Conservation (phyloP, 2,888 invertebrate genomes). For the Caenorhabditis drosophilae region DNA sequence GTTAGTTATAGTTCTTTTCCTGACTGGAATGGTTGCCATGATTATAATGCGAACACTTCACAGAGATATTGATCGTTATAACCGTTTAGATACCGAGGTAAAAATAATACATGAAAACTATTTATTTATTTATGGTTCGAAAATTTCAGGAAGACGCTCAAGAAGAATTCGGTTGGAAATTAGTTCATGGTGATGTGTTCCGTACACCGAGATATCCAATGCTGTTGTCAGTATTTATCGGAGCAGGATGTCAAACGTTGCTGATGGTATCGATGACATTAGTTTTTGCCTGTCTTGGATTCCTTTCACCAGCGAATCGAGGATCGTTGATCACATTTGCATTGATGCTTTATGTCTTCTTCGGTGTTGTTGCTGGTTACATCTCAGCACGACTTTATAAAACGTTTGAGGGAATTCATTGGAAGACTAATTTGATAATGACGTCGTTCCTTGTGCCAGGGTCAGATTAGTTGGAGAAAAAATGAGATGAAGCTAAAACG, state of each 20-base stretch:
- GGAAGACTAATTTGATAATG: constrained; percentile 96
- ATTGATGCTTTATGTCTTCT: constrained; percentile 91
- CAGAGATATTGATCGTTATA: constrained; percentile 97
- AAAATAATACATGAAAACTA: constrained; percentile 46
- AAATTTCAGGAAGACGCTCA: constrained; percentile 77
- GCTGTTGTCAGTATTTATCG: constrained; percentile 92
- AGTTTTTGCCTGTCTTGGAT: constrained; percentile 97
- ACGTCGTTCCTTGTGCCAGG: constrained; percentile 96
- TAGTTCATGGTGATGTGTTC: constrained; percentile 77
- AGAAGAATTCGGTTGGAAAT: constrained; percentile 81
- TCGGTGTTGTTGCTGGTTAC: constrained; percentile 95
- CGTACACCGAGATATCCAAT: constrained; percentile 84
- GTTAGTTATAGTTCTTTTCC: constrained; percentile 84
- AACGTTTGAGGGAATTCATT: constrained; percentile 93
- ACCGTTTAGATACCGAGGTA: constrained; percentile 79
- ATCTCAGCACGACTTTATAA: constrained; percentile 96
- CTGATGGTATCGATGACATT: constrained; percentile 94
- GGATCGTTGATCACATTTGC: constrained; percentile 98
- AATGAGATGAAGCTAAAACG: background rate
- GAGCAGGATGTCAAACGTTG: constrained; percentile 93
- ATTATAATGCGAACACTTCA: constrained; percentile 93
- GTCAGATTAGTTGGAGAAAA: constrained; percentile 73
- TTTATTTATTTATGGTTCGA: background rate
- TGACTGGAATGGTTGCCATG: constrained; percentile 99
- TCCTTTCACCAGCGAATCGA: constrained; percentile 95